Evolutionary conservation across 2,888 invertebrate genomes (phyloP).

Genomic region (Trichopoda pennipes): DNA sequence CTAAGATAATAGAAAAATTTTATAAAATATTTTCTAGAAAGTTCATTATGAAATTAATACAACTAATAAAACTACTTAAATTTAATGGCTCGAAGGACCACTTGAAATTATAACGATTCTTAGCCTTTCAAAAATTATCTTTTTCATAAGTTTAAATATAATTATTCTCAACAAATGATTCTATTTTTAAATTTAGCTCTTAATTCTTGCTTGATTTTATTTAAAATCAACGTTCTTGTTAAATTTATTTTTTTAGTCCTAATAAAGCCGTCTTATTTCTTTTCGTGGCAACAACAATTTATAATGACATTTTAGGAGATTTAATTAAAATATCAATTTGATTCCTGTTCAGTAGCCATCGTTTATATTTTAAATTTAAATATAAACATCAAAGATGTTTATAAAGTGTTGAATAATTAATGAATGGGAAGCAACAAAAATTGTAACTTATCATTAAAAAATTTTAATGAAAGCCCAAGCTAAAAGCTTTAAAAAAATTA

Average conservation of each 20-base stretch:
- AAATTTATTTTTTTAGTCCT: neutral
- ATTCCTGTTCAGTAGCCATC: conserved; percentile 16
- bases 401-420: conserved; percentile 56
- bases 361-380: conserved; percentile 11
- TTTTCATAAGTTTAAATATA: no score
- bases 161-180: no score
- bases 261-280: conserved; percentile 13
- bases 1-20: conserved; percentile 4
- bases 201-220: no score
- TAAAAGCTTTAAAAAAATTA: conserved; percentile 1
- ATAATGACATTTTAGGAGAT: conserved; percentile 31
- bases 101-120: no score
- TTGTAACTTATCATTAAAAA: conserved; percentile 38
- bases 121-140: no score
- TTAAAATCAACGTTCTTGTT: neutral
- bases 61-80: no score
- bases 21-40: neutral
- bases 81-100: no score
- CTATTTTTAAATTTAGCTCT: no score
- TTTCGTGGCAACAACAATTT: conserved; percentile 9
- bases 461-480: conserved; percentile 13
- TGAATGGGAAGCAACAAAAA: conserved; percentile 32
- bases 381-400: conserved; percentile 29
- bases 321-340: conserved; percentile 36
- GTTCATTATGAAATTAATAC: no score